A percentile compares a stretch with the other conserved stretches of the same genome.
Evolutionary conservation across 2,113 vertebrate genomes (phyloP).

Genomic region (Uropsilus gracilis): DNA sequence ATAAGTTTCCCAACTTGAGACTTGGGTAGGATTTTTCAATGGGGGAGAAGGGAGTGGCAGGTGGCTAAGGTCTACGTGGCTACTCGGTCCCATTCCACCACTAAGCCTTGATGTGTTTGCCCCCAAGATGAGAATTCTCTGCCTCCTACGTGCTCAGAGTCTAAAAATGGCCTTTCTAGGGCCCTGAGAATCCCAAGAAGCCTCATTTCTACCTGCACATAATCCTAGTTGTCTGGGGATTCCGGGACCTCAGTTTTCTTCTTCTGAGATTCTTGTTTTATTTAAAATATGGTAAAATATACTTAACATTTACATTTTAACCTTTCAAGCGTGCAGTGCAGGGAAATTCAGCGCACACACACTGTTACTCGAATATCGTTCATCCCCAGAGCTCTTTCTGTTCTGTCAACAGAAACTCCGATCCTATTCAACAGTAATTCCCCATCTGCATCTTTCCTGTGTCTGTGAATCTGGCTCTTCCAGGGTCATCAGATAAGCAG

Average conservation of each 20-base stretch:
- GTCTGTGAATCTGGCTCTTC: background rate
- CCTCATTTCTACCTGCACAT: rapidly evolving
- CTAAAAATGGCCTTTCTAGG: background rate
- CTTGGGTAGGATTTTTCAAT: background rate
- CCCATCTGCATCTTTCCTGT: background rate
- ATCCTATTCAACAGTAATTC: rapidly evolving
- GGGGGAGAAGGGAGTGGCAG: no score
- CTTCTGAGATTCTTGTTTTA: background rate
- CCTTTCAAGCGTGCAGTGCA: rapidly evolving
- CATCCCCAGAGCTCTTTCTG: rapidly evolving
- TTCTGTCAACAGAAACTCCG: background rate
- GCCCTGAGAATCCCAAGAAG: rapidly evolving
- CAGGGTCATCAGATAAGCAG: rapidly evolving
- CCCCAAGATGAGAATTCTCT: background rate
- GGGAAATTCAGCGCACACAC: background rate
- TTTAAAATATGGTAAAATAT: background rate
- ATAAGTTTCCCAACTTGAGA: background rate
- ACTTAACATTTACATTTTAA: no score
- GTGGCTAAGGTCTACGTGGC: background rate
- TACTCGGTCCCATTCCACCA: background rate
- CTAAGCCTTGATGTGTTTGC: background rate
- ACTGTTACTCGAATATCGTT: rapidly evolving
- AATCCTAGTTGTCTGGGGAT: background rate
- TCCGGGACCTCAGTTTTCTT: background rate
- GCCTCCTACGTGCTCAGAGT: background rate